Evolutionary conservation across 2,797 vertebrate genomes (phyloP), one percentile per base, ranked within the genome.

Genomic region (Remorina albescens): DNA sequence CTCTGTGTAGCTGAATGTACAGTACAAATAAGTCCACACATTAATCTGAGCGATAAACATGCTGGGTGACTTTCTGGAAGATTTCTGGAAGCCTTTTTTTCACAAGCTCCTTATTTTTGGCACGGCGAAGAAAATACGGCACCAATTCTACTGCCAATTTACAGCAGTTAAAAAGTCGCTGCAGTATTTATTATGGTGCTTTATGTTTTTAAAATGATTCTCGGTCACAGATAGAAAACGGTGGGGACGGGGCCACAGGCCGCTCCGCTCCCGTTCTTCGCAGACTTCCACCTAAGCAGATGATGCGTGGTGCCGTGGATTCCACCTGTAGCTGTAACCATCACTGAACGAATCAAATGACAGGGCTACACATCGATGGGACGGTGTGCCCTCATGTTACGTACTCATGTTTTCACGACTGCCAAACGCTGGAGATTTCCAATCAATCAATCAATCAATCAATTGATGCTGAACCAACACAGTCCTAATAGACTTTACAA

Each of bases 301-400:
- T 19, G 72, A 76, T 55, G 46, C 47, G 36, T 81, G 84, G 85
- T 78, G 59, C 80, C 56, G 71, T 83, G 80, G 82, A 71, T 13
- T 81, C 80, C 55, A 23, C 56, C 56, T n/a, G 15, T 23, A 2
- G 25, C 30, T 46, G 63, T 44, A 62, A 54, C 25, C n/a, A 4
- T n/a, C 41, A 54, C 60, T 71, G 42, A 72, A 72, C 69, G 74
- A 64, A 69, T 18, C 61, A 55, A 59, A 56, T 6, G 19, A 23
- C 23, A 6, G 34, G 21, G 23, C n/a, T 30, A 6, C 19, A 7
- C 60, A 11, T 18, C 4, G 1, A 9, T 2, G 15, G 6, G 36
- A 28, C 5, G 12, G 5, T n/a, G n/a, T n/a, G n/a, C n/a, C n/a
- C n/a, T n/a, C n/a, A n/a, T n/a, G n/a, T n/a, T n/a, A n/a, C n/a